Evolutionary conservation across 2,888 invertebrate genomes (phyloP).

Genomic region (Sinelater perroti): DNA sequence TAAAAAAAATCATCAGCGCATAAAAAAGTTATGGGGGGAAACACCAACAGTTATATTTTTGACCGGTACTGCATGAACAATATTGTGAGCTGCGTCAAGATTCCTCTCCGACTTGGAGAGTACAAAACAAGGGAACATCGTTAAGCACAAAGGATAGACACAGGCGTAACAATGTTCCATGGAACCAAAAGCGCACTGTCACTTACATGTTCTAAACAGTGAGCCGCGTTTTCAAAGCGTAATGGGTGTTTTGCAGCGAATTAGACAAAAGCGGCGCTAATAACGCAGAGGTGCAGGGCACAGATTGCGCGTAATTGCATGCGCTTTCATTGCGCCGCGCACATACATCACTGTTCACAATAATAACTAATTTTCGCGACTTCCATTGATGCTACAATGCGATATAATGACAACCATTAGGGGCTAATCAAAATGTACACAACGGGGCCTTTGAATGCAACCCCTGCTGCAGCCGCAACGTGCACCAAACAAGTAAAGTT

Average conservation of each 20-base stretch:
- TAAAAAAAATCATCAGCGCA: too few relatives aligned
- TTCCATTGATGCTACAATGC: slow-evolving; percentile 55
- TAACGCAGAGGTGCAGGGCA: neutral
- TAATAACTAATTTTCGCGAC: slow-evolving; percentile 59
- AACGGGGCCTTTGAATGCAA: slow-evolving; percentile 28
- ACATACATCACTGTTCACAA: slow-evolving; percentile 51
- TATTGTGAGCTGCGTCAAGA: too few relatives aligned
- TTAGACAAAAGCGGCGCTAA: neutral
- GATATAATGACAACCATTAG: slow-evolving; percentile 48
- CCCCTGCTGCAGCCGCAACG: slow-evolving; percentile 27
- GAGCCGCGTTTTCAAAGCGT: too few relatives aligned
- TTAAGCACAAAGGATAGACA: too few relatives aligned
- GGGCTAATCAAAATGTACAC: slow-evolving; percentile 36
- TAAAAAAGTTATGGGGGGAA: too few relatives aligned
- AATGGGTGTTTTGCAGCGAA: neutral
- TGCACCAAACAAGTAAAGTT: slow-evolving; percentile 29
- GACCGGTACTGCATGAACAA: too few relatives aligned
- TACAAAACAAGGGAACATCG: too few relatives aligned
- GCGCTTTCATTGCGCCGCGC: slow-evolving; percentile 42
- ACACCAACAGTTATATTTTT: too few relatives aligned
- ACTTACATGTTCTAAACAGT: too few relatives aligned
- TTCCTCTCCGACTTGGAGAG: too few relatives aligned
- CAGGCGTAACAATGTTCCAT: too few relatives aligned
- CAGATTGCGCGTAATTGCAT: slow-evolving; percentile 34
- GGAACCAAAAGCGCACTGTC: too few relatives aligned